phyloP scores from a whole-genome alignment of 2,888 invertebrate genomes.

The Aricia artaxerxes region DNA sequence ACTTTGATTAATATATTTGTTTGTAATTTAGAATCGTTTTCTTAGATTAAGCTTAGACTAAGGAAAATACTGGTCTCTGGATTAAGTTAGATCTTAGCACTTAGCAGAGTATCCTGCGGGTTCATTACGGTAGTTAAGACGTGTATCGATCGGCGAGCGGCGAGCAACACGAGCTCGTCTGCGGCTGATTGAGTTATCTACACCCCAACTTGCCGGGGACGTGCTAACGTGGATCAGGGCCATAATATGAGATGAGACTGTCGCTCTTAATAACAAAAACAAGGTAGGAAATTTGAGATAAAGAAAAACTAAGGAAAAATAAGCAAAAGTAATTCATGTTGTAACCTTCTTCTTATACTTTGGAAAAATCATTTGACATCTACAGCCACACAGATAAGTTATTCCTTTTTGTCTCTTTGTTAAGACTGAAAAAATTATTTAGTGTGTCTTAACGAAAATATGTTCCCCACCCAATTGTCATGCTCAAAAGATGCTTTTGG shows the following conservation, averaged over 20 bases:
- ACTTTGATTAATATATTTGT: too few species aligned
- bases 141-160: constrained; percentile 10
- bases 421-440: too few species aligned
- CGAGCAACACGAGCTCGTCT: constrained; percentile 8
- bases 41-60: too few species aligned
- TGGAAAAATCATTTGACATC: background rate
- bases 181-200: constrained; percentile 14
- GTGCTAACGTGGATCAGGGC: background rate
- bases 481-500: too few species aligned
- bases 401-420: too few species aligned
- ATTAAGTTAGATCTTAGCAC: too few species aligned
- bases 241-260: background rate
- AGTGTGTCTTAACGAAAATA: too few species aligned
- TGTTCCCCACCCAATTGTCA: too few species aligned
- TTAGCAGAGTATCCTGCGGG: background rate
- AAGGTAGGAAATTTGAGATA: background rate
- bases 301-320: background rate
- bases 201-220: background rate
- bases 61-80: too few species aligned
- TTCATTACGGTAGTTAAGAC: constrained; percentile 12
- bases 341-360: background rate
- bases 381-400: too few species aligned
- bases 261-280: background rate
- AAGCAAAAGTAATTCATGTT: background rate
- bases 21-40: too few species aligned